Conservation (phyloP, 2,888 invertebrate species). For the Oligia latruncula region DNA sequence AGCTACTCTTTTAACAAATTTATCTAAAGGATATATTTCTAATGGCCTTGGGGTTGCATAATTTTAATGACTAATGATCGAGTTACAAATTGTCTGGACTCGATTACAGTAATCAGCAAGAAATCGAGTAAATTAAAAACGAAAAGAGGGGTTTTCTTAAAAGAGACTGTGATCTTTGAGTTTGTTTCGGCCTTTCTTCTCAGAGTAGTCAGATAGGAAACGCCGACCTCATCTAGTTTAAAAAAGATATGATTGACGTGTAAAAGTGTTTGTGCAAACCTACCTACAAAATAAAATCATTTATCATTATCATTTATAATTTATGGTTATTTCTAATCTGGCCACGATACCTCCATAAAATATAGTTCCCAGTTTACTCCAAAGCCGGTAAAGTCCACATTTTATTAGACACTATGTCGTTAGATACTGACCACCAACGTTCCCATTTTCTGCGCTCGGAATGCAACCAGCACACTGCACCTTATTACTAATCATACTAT, state of each 20-base stretch:
- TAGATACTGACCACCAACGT: constrained; percentile 21
- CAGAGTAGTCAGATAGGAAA: no score
- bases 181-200: no score
- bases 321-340: background rate
- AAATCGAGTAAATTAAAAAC: background rate
- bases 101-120: background rate
- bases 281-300: no score
- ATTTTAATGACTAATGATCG: background rate
- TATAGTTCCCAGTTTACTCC: no score
- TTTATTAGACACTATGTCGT: constrained; percentile 7
- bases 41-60: background rate
- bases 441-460: constrained; percentile 58
- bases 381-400: constrained; percentile 5
- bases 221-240: no score
- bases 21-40: background rate
- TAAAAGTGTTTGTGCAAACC: no score
- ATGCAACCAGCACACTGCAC: constrained; percentile 64
- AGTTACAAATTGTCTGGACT: no score
- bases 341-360: background rate
- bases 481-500: constrained; percentile 67
- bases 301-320: no score
- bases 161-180: no score
- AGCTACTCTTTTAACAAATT: constrained; percentile 1
- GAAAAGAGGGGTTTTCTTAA: background rate
- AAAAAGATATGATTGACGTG: no score